Conservation (phyloP, 2,888 invertebrate species). For the Dicyrtoma fusca region DNA sequence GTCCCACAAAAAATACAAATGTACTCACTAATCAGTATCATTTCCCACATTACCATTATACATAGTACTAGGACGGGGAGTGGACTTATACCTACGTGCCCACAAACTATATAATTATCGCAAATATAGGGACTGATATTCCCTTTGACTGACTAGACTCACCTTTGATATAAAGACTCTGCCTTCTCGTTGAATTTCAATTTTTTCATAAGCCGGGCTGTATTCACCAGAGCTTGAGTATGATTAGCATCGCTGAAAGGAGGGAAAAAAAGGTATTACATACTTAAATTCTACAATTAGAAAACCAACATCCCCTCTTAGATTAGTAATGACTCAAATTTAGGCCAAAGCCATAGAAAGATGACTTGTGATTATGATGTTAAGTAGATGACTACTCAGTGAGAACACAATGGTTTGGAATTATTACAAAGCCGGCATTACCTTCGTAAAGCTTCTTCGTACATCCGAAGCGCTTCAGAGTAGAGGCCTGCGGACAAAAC, state of each 20-base stretch:
- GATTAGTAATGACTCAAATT: no score
- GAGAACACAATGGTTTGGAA: no score
- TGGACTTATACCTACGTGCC: not conserved
- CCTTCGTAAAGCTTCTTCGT: constrained; percentile 34
- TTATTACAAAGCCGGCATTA: not conserved
- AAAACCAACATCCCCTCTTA: no score
- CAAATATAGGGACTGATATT: no score
- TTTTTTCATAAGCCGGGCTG: constrained; percentile 62
- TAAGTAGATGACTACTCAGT: no score
- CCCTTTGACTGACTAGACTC: no score
- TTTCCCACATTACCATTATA: not conserved
- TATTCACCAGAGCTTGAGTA: constrained; percentile 66
- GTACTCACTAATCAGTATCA: not conserved
- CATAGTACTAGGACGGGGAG: not conserved
- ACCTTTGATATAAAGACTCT: constrained; percentile 56
- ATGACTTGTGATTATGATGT: not conserved
- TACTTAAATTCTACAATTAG: no score
- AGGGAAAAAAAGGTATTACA: no score
- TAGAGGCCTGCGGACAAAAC: constrained; percentile 9
- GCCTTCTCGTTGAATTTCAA: constrained; percentile 55
- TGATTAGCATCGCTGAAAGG: constrained; percentile 63
- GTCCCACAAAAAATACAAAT: not conserved
- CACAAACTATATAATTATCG: not conserved
- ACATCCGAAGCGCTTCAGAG: constrained; percentile 30
- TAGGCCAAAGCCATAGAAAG: not conserved